Evolutionary conservation across 2,888 invertebrate genomes (phyloP), one percentile per base, ranked within the genome.

Genomic region (Ceratothoa steindachneri): DNA sequence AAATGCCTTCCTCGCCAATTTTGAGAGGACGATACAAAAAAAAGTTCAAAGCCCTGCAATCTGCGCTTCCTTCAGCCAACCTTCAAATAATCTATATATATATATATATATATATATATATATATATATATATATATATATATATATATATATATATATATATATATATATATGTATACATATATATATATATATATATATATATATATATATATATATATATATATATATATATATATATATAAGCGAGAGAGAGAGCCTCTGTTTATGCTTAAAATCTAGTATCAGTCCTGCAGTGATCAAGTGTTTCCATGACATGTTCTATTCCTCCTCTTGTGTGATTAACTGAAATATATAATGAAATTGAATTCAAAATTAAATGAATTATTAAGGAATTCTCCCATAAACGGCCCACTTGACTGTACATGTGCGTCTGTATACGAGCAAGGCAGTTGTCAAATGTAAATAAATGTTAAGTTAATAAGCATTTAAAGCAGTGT

Each of bases 91-190:
- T 60, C 7, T 60, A 60, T 60, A 60, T 60, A 60, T 60, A 60
- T 60, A 60, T 60, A 60, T 60, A 60, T 60, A 60, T 4, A 60
- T 60, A 60, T 60, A 60, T 60, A 51, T 60, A 4, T 60, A 60
- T 60, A 60, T 60, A 60, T 4, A 60, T 60, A 60, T 60, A 24
- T 60, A 24, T 60, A 24, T 60, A 24, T 60, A 24, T 60, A 1
- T 4, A 24, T 60, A 24, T 60, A 19, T 60, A 24, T 60, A 51
- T 51, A 51, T 51, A 51, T 51, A 51, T 51, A 51, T 51, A 51
- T 51, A 2, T 2, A 51, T 51, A 51, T 41, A 51, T 51, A 51
- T 51, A 51, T 41, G 19, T 51, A 51, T 51, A 51, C 19, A 41
- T 51, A 51, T 51, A 51, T 51, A 51, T 51, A 51, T 51, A 51